phyloP scores from a whole-genome alignment of 2,888 invertebrate species.

The Cataglyphis altisquamis region DNA sequence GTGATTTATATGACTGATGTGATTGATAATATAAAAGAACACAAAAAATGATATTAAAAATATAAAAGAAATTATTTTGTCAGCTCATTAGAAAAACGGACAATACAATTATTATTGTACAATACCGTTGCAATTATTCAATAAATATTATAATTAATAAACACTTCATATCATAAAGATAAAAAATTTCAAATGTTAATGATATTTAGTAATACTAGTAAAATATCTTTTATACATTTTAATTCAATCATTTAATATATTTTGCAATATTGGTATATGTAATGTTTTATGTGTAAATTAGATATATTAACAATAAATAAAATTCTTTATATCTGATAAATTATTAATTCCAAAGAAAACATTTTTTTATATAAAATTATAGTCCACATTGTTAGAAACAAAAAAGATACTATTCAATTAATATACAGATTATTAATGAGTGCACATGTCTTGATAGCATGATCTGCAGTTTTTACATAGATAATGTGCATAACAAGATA shows the following conservation, averaged over 20 bases:
- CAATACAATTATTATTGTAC: background rate
- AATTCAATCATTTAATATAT: background rate
- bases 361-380: background rate
- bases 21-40: background rate
- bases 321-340: background rate
- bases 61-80: background rate
- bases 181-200: background rate
- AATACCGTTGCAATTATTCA: background rate
- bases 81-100: background rate
- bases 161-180: background rate
- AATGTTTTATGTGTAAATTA: background rate
- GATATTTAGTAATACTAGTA: background rate
- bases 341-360: background rate
- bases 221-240: too few species aligned
- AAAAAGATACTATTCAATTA: background rate
- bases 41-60: background rate
- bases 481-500: background rate
- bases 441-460: background rate
- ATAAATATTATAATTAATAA: conserved; percentile 23
- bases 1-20: background rate
- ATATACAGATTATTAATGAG: background rate
- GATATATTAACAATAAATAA: background rate
- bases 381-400: background rate
- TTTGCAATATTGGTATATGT: background rate
- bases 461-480: background rate